Evolutionary conservation across 2,113 vertebrate genomes (phyloP), one percentile per base, ranked within the genome.

Genomic region (Daubentonia madagascariensis): DNA sequence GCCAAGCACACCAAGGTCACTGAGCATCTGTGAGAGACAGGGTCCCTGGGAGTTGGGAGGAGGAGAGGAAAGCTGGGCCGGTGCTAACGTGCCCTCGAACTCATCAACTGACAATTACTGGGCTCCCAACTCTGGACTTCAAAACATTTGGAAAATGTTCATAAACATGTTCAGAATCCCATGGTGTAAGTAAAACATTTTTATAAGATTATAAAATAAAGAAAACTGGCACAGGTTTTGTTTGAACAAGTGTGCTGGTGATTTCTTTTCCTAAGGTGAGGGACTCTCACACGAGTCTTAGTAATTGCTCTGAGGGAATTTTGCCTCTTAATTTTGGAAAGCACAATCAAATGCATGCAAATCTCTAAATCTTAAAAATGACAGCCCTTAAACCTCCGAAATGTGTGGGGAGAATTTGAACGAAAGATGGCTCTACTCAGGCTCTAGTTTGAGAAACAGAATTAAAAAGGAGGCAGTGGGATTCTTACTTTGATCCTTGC

Each of bases 71-170:
- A 94, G 52, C 23, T 0, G 0, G 5, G 59, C 22, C 3, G 35
- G 65, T 14, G 61, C 59, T 95, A 8, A 20, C 0, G 4, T 48
- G 8, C 28, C 67, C 50, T 88, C 78, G 59, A 93, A 85, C 73
- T 98, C 95, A 97, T 97, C 97, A 72, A 37, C 97, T 25, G 43
- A 52, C 84, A 97, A 32, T 76, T 85, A 72, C 16, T 87, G 78
- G 89, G 52, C 48, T 98, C 50, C 95, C 92, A 98, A 92, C 9
- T 37, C 17, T 96, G 97, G 97, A 96, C 98, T 98, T 98, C 16
- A 98, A 98, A 97, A 97, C 97, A 89, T 98, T 98, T 98, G 97
- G 92, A 96, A 98, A 98, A 98, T 98, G 94, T 98, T 98, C 97
- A 95, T 98, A 98, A 98, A 98, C 97, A 98, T 97, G 96, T 97